Percentiles rank a stretch among this genome's conserved stretches.
Evolutionary conservation across 1,140 invertebrate genomes (phyloP).

Genomic region (Platorchestia sp.): DNA sequence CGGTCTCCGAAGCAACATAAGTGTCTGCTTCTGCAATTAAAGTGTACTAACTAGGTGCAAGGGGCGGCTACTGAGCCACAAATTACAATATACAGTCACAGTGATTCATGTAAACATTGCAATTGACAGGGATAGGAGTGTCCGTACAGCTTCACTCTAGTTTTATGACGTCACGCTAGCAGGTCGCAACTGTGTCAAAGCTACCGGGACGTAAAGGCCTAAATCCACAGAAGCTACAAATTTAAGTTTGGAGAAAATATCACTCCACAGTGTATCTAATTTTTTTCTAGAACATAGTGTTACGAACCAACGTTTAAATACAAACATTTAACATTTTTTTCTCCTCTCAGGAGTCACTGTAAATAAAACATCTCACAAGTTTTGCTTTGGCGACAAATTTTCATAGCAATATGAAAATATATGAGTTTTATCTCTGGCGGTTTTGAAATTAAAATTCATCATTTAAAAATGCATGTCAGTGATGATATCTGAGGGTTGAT

Average conservation of each 20-base stretch:
- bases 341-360: neutral
- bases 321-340: neutral
- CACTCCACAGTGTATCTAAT: neutral
- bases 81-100: neutral
- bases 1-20: slow-evolving; percentile 34
- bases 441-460: neutral
- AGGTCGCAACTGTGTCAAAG: slow-evolving; percentile 21
- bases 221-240: neutral
- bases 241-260: neutral
- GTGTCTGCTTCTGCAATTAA: neutral
- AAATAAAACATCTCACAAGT: neutral
- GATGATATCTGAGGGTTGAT: too few relatives aligned
- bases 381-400: neutral
- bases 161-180: slow-evolving; percentile 28
- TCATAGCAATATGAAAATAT: neutral
- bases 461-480: too few relatives aligned
- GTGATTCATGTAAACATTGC: neutral
- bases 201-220: neutral
- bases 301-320: neutral
- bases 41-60: slow-evolving; percentile 28
- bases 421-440: neutral
- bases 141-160: slow-evolving; percentile 10
- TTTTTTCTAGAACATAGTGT: neutral
- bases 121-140: slow-evolving; percentile 22
- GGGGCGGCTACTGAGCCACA: neutral